Conservation (phyloP, 2,113 vertebrate species). For the Tachycineta bicolor region DNA sequence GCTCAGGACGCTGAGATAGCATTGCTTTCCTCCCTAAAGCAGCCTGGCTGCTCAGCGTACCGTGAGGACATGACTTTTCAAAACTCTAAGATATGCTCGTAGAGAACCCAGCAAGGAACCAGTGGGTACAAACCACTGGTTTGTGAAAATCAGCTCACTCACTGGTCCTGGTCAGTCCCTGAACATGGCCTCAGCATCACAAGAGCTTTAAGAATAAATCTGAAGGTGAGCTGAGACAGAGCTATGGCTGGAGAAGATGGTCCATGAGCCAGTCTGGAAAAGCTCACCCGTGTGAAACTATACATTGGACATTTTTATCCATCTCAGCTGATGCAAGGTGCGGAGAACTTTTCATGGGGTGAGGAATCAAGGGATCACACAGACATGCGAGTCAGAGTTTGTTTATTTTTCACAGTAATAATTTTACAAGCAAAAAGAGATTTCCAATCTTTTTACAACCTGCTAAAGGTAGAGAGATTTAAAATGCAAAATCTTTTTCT, state of each 20-base stretch:
- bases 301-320: not conserved
- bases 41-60: not conserved
- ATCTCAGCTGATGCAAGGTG: accelerated
- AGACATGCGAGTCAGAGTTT: accelerated
- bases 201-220: not conserved
- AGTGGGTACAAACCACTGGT: not conserved
- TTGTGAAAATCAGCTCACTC: not conserved
- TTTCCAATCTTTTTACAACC: not conserved
- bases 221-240: not conserved
- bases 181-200: not conserved
- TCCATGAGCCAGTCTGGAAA: not conserved
- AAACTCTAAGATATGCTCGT: not conserved
- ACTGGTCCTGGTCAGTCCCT: not conserved
- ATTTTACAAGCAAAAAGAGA: not conserved
- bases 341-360: not conserved
- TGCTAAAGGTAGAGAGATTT: not conserved
- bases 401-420: not conserved
- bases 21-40: not conserved
- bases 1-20: not conserved
- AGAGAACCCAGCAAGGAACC: not conserved
- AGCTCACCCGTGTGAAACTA: not conserved
- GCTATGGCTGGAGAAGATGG: not conserved
- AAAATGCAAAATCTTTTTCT: not conserved
- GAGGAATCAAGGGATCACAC: not conserved
- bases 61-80: accelerated